These are phyloP conservation scores for Creontiades dilutus DNA, from an alignment of 2,888 invertebrate genomes.

Conservation along the genomic window DNA sequence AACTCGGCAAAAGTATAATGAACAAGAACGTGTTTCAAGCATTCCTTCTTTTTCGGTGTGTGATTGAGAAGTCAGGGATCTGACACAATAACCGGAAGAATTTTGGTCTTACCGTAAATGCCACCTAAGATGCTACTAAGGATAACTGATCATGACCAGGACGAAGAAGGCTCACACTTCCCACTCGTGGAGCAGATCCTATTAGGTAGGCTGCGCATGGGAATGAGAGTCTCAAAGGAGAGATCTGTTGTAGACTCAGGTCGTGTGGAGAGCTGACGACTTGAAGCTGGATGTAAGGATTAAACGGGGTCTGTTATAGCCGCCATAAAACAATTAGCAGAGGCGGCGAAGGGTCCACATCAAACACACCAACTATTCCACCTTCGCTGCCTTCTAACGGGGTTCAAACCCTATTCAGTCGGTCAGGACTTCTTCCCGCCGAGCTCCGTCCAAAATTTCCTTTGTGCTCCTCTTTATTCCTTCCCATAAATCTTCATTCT, in stretches of 20 bases:
- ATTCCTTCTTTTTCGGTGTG: no score
- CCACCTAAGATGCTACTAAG: conserved; percentile 12
- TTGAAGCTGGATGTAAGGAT: conserved; percentile 5
- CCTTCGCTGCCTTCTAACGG: conserved; percentile 34
- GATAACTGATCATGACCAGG: neutral
- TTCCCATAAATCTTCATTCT: no score
- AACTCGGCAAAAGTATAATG: no score
- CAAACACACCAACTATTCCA: conserved; percentile 48
- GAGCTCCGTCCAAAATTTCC: no score
- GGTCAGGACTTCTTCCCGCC: conserved; percentile 20
- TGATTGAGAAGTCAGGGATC: no score
- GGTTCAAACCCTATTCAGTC: conserved; percentile 43
- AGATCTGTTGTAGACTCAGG: conserved; percentile 22
- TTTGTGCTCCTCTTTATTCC: no score
- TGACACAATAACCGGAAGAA: no score
- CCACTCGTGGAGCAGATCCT: neutral
- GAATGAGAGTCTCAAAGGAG: neutral
- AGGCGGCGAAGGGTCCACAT: conserved; percentile 51
- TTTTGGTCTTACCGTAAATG: no score
- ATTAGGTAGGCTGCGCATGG: no score
- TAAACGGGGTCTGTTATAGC: conserved; percentile 54
- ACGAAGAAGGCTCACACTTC: neutral
- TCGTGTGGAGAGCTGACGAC: conserved; percentile 35
- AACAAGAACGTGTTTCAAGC: no score
- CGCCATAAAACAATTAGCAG: conserved; percentile 63